These are phyloP conservation scores for Lophura nycthemera DNA, from an alignment of 2,113 vertebrate species.

Conservation along the genomic window DNA sequence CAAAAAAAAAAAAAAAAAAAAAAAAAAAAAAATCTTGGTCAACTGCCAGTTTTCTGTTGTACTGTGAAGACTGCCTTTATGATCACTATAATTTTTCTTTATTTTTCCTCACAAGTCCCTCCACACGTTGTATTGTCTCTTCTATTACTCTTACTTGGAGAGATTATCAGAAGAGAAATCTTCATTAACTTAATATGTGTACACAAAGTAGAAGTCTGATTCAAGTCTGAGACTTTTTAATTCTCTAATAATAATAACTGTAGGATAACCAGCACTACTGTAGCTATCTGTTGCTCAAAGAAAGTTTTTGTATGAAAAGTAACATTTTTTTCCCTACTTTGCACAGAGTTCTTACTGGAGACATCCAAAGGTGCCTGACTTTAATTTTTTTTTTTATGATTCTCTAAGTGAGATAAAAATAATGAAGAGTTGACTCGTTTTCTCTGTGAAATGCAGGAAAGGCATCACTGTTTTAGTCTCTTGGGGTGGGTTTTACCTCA, in stretches of 20 bases:
- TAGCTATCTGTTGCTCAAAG: background rate
- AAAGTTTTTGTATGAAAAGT: background rate
- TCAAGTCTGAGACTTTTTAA: background rate
- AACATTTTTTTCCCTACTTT: background rate
- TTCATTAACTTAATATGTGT: background rate
- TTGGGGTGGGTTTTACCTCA: background rate
- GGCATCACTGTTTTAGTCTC: background rate
- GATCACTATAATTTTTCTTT: background rate
- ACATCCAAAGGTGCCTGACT: background rate
- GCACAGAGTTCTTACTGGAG: background rate
- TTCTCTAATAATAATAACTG: background rate
- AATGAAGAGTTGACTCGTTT: background rate
- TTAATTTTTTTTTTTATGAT: background rate
- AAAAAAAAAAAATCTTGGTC: background rate
- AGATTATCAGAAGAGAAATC: background rate
- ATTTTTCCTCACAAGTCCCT: background rate
- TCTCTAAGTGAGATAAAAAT: background rate
- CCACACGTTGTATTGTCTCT: background rate
- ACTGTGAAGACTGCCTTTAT: background rate
- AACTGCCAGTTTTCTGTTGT: background rate
- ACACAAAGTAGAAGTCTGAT: background rate
- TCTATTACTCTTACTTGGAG: background rate
- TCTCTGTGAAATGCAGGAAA: background rate
- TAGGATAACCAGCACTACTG: background rate
- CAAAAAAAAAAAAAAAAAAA: background rate